Base-by-base conservation (phyloP, 2,113 vertebrate species). In the Dipodomys ordii region DNA sequence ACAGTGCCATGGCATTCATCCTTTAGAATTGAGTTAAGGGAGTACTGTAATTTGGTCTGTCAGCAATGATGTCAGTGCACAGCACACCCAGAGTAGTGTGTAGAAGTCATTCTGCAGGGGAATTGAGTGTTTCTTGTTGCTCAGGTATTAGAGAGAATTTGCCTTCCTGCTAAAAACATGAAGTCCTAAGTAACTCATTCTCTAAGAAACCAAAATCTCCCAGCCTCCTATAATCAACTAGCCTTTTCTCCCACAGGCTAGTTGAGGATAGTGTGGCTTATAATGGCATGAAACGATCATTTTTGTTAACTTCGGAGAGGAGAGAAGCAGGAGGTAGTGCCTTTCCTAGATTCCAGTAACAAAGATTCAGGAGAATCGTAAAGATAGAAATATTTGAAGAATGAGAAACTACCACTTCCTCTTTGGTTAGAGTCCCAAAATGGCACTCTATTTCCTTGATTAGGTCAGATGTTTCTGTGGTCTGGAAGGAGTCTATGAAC, bases 11-110 rank as follows among this genome's bases (percentile, higher is more conserved):
- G 76, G 60, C 60, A 92, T 91, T 95, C 88, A 94, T 30, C 76
- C 95, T 94, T 95, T 57, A 86, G 84, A 93, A 74, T 11, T 71
- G 68, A 76, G 90, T 82, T 39, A 89, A 30, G 19, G 22, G 25
- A 81, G 78, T 71, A 67, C 92, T 90, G 6, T 93, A 88, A 94
- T 94, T 95, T 87, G 62, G 79, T 35, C 69, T 81, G 25, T 83
- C 91, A 81, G 83, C 68, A n/a, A 25, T 46, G 60, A 76, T 53
- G 69, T 35, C 46, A 88, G 88, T 6, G 0, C 27, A 87, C 19
- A 91, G 74, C 83, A 81, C 76, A 62, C 64, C 64, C 73, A 74
- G 69, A 65, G 80, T 13, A 28, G 23, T 2, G 1, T 28, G 16
- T 67, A 39, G 39, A 6, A 39, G 39, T 39, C 20, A n/a, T 39